phyloP scores from a whole-genome alignment of 2,888 invertebrate genomes.

The Aphodius sticticus region DNA sequence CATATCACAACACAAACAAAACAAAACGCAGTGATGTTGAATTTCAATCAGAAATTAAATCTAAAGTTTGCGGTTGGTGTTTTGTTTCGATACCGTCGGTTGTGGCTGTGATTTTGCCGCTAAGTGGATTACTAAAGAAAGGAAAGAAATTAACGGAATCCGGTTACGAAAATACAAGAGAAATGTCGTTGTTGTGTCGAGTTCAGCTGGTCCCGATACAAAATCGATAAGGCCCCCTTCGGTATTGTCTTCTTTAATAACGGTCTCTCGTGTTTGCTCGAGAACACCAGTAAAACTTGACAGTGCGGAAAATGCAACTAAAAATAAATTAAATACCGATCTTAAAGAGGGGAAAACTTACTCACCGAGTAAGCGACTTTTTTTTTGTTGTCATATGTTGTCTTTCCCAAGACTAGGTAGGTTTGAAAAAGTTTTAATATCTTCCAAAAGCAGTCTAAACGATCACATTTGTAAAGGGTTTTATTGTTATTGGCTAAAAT shows the following conservation, averaged over 20 bases:
- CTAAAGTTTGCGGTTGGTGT: background rate
- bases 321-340: background rate
- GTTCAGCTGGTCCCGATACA: background rate
- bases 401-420: no score
- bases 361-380: no score
- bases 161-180: background rate
- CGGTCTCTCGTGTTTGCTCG: background rate
- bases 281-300: background rate
- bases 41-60: background rate
- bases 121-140: constrained; percentile 4
- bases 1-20: background rate
- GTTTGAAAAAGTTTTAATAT: no score
- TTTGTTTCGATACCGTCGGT: background rate
- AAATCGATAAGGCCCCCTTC: background rate
- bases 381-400: no score
- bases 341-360: background rate
- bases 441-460: no score
- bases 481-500: no score
- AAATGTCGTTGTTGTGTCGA: background rate
- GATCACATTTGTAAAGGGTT: no score
- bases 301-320: background rate
- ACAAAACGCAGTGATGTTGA: background rate
- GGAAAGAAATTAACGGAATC: background rate
- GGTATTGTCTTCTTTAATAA: background rate
- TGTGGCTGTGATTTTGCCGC: background rate